Evolutionary conservation across 2,888 invertebrate species (phyloP), one percentile per base, ranked within the genome.

Genomic region (Eremobia ochroleuca): DNA sequence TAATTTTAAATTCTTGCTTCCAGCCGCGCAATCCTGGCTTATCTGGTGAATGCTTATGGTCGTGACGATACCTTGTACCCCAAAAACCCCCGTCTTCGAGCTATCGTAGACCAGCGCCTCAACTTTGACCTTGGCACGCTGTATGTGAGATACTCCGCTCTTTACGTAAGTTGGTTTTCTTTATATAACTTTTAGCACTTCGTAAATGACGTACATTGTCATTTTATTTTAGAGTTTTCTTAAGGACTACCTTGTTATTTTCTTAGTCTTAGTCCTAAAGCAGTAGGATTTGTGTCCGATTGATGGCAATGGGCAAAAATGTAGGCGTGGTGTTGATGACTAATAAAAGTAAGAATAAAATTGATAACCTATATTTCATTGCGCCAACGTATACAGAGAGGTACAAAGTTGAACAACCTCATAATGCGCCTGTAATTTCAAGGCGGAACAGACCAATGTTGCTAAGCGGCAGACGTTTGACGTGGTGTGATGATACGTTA

Each of bases 11-110:
- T 62, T 18, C 68, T 66, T 77, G 8, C 68, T 95, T 96, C 40
- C 94, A 98, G 98, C 87, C 98, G 98, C 34, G 98, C 98, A 0
- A 98, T 98, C 68, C 95, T 97, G 94, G 93, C 97, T 9, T 98
- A 98, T 91, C 92, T 98, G 82, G 97, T 95, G 15, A 97, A 97
- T 82, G 97, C 98, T 68, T 98, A 98, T 82, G 97, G 97, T 4
- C 97, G 97, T 79, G 97, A 98, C 77, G 98, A 98, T 87, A 94
- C 97, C 0, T 90, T 98, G 52, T 98, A 97, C 87, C 98, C 98
- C 0, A 97, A 97, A 85, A 97, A 98, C 79, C 97, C 97, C 0
- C 97, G 97, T 73, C 95, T 94, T 68, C 95, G 97, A 15, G 98
- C 97, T 0, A 9, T 97, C 1, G 97, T 98, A 0, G 97, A 98